Evolutionary conservation across 2,113 vertebrate genomes (phyloP).

Genomic region (Engraulis encrasicolus): DNA sequence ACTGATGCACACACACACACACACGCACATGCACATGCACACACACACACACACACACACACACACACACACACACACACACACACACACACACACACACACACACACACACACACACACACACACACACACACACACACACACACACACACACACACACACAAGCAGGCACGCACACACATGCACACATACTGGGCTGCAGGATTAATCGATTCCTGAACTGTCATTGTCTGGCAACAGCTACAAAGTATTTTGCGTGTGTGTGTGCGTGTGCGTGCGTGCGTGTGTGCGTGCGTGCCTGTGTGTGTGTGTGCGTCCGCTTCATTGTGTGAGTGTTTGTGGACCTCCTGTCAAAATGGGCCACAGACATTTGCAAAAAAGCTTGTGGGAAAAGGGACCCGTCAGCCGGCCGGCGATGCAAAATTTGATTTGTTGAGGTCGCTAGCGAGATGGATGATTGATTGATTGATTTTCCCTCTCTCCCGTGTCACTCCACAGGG

Average conservation of each 20-base stretch:
- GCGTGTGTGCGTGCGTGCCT: neutral
- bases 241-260: neutral
- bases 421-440: neutral
- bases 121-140: neutral
- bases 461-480: slow-evolving; percentile 41
- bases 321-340: neutral
- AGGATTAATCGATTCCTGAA: neutral
- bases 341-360: slow-evolving; percentile 6
- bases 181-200: neutral
- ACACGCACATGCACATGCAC: too few species aligned
- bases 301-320: neutral
- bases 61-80: neutral
- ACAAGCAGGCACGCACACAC: too few species aligned
- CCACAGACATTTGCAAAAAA: neutral
- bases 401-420: neutral
- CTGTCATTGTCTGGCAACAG: neutral
- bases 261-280: neutral
- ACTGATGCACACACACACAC: too few species aligned
- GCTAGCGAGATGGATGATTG: neutral
- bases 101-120: neutral
- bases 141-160: too few species aligned
- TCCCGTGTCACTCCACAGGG: slow-evolving; percentile 76
- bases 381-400: neutral
- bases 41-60: neutral
- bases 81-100: too few species aligned